Evolutionary conservation across 2,113 vertebrate species (phyloP), one percentile per base, ranked within the genome.

Genomic region (Silurus asotus): DNA sequence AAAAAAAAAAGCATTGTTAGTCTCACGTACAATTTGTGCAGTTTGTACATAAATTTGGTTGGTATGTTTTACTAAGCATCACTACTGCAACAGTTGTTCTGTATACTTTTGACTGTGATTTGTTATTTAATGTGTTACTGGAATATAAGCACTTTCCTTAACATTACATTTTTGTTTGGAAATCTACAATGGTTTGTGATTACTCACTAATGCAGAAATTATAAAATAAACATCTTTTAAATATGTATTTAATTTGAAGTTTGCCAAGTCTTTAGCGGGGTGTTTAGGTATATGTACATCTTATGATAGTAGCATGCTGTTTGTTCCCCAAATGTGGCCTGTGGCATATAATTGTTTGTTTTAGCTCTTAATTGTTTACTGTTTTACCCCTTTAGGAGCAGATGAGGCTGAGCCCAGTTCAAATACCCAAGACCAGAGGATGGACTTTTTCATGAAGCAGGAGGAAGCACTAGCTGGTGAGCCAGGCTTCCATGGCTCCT

Each of bases 361-460:
- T 74, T 74, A 20, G 19, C 11, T 14, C 10, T 53, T n/a, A 7
- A 53, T 3, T 53, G 6, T 76, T 53, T 48, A 90, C 58, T 90
- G 65, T 85, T 51, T 84, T 55, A 83, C 62, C 5, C 55, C 13
- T 56, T 3, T 92, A 97, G 97, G 94, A 87, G 94, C 94, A 0
- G 97, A 98, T 2, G 92, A 95, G 92, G 93, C 94, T 0, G 98
- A 99, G 91, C 95, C 96, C 89, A 95, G 95, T 94, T 96, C 96
- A 0, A 97, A 98, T 91, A 94, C 94, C 93, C 93, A 95, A 0
- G 94, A 92, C 56, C 97, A 99, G 81, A 94, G 95, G 59, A 88
- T 96, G 0, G 97, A 98, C 79, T 96, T 97, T 84, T 98, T 94
- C 48, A 58, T 91, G 8, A 96, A 90, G 10, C 92, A 94, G n/a